These are phyloP conservation scores for Labroides dimidiatus DNA, from an alignment of 2,797 vertebrate genomes.

Conservation along the genomic window DNA sequence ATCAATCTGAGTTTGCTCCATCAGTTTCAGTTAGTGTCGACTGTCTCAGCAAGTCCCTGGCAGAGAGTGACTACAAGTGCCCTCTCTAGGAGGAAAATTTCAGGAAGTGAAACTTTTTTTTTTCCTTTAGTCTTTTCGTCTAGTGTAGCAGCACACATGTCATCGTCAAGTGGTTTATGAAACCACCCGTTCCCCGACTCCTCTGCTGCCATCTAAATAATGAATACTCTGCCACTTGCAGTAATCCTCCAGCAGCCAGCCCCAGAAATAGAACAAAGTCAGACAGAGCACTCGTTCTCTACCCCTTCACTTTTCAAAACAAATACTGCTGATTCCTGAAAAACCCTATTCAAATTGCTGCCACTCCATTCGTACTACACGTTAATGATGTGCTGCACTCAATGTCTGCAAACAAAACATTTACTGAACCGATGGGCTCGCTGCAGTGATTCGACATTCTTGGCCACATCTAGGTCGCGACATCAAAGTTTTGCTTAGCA, in stretches of 20 bases:
- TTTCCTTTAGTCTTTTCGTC: slow-evolving; percentile 45
- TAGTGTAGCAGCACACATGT: slow-evolving; percentile 75
- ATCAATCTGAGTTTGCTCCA: slow-evolving; percentile 75
- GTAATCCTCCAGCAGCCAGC: slow-evolving; percentile 80
- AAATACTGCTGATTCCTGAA: slow-evolving; percentile 72
- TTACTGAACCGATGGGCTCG: slow-evolving; percentile 15
- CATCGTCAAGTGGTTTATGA: slow-evolving; percentile 81
- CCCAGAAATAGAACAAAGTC: slow-evolving; percentile 83
- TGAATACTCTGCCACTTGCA: slow-evolving; percentile 83
- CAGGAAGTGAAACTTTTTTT: slow-evolving; percentile 61
- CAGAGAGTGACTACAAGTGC: slow-evolving; percentile 68
- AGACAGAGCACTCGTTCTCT: slow-evolving; percentile 69
- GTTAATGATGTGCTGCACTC: slow-evolving; percentile 35
- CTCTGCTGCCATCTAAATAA: slow-evolving; percentile 84
- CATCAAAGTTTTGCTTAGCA: slow-evolving; percentile 73
- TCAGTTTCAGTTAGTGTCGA: slow-evolving; percentile 68
- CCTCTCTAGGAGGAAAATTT: slow-evolving; percentile 44
- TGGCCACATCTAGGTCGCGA: slow-evolving; percentile 56
- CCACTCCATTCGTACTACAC: slow-evolving; percentile 11
- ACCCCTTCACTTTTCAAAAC: slow-evolving; percentile 73
- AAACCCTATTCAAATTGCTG: slow-evolving; percentile 39
- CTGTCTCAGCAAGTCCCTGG: slow-evolving; percentile 55
- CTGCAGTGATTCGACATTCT: slow-evolving; percentile 58
- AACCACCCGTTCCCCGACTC: slow-evolving; percentile 74
- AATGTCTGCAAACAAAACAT: slow-evolving; percentile 16